Conservation (phyloP, 2,888 invertebrate species). For the Uropetala carovei region DNA sequence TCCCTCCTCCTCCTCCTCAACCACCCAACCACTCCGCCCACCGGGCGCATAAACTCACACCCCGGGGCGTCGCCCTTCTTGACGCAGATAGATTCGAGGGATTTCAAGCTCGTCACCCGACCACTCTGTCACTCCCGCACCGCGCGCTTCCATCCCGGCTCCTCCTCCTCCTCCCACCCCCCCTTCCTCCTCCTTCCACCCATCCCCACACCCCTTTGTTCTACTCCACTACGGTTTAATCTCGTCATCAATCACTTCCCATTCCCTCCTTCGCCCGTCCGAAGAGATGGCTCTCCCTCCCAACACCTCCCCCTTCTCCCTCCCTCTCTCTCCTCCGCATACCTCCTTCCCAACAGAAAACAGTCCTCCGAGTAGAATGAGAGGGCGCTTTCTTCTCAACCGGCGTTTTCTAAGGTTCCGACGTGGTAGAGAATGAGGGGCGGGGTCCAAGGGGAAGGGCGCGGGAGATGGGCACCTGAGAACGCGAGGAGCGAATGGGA, state of each 20-base stretch:
- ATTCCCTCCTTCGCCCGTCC: constrained; percentile 19
- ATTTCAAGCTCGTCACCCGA: constrained; percentile 60
- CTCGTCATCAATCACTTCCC: constrained; percentile 57
- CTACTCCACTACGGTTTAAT: constrained; percentile 62
- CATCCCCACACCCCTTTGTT: constrained; percentile 31
- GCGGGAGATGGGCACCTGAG: constrained; percentile 42
- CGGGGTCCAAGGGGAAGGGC: not conserved
- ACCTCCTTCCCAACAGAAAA: constrained; percentile 30
- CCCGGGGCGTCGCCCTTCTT: not conserved
- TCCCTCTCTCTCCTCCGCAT: not conserved
- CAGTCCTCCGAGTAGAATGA: not conserved
- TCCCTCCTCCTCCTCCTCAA: not conserved
- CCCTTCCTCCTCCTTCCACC: not conserved
- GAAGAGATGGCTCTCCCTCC: not conserved
- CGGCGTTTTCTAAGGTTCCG: not conserved
- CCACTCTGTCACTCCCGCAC: constrained; percentile 22
- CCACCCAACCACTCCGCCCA: not conserved
- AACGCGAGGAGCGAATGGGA: not conserved
- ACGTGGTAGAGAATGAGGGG: not conserved
- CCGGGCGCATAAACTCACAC: constrained; percentile 19
- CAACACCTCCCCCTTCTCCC: not conserved
- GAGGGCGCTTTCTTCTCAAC: constrained; percentile 10
- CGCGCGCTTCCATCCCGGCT: not conserved
- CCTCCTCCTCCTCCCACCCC: not conserved
- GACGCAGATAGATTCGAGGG: constrained; percentile 63